phyloP scores from a whole-genome alignment of 2,888 invertebrate species.

The Sesia apiformis region DNA sequence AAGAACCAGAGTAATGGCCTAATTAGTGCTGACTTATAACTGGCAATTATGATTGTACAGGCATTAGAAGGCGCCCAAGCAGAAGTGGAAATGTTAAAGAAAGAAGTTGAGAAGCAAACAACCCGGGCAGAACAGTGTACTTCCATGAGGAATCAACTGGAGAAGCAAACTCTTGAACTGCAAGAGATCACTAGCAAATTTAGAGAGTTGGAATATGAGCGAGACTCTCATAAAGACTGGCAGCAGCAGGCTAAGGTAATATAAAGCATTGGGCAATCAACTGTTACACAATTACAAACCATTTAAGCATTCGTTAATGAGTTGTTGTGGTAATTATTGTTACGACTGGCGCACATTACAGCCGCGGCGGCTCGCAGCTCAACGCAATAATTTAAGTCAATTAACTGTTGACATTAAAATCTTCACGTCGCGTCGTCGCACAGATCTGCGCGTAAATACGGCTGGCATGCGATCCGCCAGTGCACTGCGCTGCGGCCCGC shows the following conservation, averaged over 20 bases:
- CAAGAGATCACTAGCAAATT: slow-evolving; percentile 51
- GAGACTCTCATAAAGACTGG: slow-evolving; percentile 65
- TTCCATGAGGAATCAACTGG: slow-evolving; percentile 42
- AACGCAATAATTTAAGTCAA: no score
- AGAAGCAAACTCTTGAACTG: slow-evolving; percentile 57
- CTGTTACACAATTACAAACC: no score
- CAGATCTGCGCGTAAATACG: no score
- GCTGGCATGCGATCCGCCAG: no score
- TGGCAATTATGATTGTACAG: slow-evolving; percentile 17
- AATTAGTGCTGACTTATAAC: neutral
- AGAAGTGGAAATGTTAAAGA: slow-evolving; percentile 67
- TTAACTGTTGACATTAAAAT: no score
- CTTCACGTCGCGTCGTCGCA: no score
- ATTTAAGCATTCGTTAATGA: no score
- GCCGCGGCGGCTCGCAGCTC: no score
- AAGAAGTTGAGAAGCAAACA: slow-evolving; percentile 46
- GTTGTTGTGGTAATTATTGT: no score
- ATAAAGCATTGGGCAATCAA: neutral
- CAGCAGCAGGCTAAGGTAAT: slow-evolving; percentile 62
- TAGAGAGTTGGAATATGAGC: slow-evolving; percentile 62
- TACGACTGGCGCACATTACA: no score
- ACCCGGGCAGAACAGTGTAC: slow-evolving; percentile 49
- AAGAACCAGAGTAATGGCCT: no score
- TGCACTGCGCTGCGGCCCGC: no score
- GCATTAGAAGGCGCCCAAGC: slow-evolving; percentile 71